Evolutionary conservation across 2,113 vertebrate species (phyloP).

Genomic region (Blennius ocellaris): DNA sequence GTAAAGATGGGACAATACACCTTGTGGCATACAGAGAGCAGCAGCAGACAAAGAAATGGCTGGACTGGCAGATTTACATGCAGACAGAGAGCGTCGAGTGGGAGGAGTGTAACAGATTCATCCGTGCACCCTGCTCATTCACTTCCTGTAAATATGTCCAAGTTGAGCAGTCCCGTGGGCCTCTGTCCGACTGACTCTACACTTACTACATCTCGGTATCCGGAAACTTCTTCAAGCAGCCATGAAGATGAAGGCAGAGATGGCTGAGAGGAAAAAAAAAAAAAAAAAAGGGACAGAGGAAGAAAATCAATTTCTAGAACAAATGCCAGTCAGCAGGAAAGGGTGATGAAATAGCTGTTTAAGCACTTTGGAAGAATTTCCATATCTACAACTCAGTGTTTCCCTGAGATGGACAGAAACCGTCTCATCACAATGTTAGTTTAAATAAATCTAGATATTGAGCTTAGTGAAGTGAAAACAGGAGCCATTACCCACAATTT

Average conservation of each 20-base stretch:
- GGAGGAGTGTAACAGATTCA: conserved; percentile 34
- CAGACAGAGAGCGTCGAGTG: conserved; percentile 34
- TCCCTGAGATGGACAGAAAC: conserved; percentile 27
- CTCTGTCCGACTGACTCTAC: conserved; percentile 42
- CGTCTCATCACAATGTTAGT: background rate
- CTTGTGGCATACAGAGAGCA: conserved; percentile 30
- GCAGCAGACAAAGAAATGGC: conserved; percentile 28
- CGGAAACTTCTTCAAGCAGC: conserved; percentile 52
- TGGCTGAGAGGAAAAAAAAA: conserved; percentile 21
- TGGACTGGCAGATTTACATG: conserved; percentile 43
- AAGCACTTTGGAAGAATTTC: conserved; percentile 67
- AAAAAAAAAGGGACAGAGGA: conserved; percentile 13
- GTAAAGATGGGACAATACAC: conserved; percentile 51
- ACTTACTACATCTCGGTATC: conserved; percentile 47
- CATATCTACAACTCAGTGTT: conserved; percentile 44
- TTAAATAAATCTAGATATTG: conserved; percentile 4
- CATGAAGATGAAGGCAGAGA: conserved; percentile 38
- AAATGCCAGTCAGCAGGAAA: conserved; percentile 79
- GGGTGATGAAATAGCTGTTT: conserved; percentile 60
- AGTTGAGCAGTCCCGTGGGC: conserved; percentile 46
- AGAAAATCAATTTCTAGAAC: conserved; percentile 61
- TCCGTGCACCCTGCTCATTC: conserved; percentile 19
- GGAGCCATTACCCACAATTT: conserved; percentile 4
- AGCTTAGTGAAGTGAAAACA: conserved; percentile 14
- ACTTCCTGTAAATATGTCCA: conserved; percentile 62